Base-by-base conservation (phyloP, 1,140 invertebrate genomes). In the Micrasema minimum region DNA sequence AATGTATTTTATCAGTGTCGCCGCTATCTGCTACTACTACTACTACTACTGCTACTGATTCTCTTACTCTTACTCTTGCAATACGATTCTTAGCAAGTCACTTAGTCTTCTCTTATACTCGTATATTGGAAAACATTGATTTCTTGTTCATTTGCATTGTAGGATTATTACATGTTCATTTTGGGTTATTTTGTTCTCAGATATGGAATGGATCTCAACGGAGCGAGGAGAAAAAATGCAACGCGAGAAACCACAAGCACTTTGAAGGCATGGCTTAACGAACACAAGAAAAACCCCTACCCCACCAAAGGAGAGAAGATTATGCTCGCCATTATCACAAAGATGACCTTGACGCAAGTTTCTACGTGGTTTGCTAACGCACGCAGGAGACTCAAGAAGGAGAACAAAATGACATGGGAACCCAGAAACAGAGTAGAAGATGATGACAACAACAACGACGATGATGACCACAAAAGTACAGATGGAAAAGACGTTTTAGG, bases 341-440 rank as follows among this genome's bases (percentile, higher is more conserved):
- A 98, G 85, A 99, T 99, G 97, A 99, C 97, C 23, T 84, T 99
- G 46, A 99, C 97, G 6, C 97, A 99, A 84, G 96, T 98, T 35
- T 98, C 96, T 20, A 99, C 97, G 78, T 99, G 97, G 97, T 99
- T 99, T 80, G 97, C 97, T 31, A 99, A 99, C 82, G 97, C 97
- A 10, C 87, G 96, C 73, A 87, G 96, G 80, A 89, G 96, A 72
- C 88, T 98, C 72, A 99, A 99, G 87, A 99, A 99, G 81, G 97
- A 99, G 84, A 99, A 99, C 85, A 99, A 99, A 84, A 98, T 98
- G 96, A 98, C 96, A 37, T 99, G 87, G 98, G 97, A 98, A 83
- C 98, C 87, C 76, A 90, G 90, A 80, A 98, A 91, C 86, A 92
- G 92, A 75, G 92, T 94, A 6, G 91, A 93, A 85, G 89, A 98